Conservation (phyloP, 2,888 invertebrate genomes). For the Furcula furcula region DNA sequence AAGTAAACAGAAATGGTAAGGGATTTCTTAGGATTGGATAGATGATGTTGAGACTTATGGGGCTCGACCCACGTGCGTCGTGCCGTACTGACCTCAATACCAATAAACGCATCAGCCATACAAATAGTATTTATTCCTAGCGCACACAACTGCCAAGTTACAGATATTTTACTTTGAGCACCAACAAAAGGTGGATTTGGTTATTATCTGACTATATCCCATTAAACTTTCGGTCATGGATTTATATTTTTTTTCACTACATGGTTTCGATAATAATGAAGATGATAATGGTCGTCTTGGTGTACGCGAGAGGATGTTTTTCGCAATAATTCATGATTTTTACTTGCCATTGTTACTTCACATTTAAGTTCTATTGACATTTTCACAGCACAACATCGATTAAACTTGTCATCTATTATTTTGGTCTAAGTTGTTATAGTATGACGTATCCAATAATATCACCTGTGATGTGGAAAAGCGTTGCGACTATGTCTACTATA, state of each 20-base stretch:
- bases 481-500: no score
- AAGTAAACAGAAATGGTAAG: constrained; percentile 16
- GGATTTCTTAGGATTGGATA: constrained; percentile 25
- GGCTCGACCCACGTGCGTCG: constrained; percentile 25
- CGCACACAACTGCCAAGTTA: constrained; percentile 45
- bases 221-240: constrained; percentile 2
- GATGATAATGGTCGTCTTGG: no score
- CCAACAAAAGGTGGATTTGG: constrained; percentile 19
- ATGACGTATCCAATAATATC: constrained; percentile 13
- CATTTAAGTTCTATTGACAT: constrained; percentile 1
- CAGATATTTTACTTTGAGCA: constrained; percentile 17
- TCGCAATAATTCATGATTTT: constrained; percentile 17
- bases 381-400: no score
- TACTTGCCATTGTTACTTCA: constrained; percentile 11
- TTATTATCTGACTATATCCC: constrained; percentile 13
- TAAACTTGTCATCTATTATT: no score
- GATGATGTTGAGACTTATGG: constrained; percentile 12
- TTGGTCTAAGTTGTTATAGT: constrained; percentile 8
- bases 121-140: no score
- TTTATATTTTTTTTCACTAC: no score
- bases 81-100: constrained; percentile 30
- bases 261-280: no score
- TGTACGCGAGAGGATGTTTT: no score
- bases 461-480: constrained; percentile 31
- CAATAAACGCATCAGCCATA: constrained; percentile 26